Evolutionary conservation across 2,797 vertebrate genomes (phyloP).

Genomic region (Botia kubotai): DNA sequence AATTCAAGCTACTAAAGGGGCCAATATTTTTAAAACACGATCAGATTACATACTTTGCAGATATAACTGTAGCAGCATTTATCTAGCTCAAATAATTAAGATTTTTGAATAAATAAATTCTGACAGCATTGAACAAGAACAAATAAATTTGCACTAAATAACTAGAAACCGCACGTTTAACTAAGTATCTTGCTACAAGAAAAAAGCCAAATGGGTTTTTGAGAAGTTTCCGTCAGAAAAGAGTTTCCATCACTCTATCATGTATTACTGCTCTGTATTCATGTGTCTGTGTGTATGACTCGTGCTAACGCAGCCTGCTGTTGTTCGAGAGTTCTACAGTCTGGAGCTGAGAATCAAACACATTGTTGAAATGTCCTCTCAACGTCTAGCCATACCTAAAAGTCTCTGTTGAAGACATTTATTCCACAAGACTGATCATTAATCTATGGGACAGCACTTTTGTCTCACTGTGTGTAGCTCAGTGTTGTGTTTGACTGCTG

Average conservation of each 20-base stretch:
- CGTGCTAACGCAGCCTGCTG: too few species aligned
- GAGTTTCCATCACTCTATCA: neutral
- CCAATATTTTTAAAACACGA: too few species aligned
- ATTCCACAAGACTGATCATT: slow-evolving; percentile 15
- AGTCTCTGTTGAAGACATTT: slow-evolving; percentile 8
- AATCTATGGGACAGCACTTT: neutral
- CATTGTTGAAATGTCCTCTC: slow-evolving; percentile 3
- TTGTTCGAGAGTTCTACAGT: neutral
- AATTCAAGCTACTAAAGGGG: too few species aligned
- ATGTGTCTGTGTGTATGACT: too few species aligned
- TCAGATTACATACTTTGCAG: too few species aligned
- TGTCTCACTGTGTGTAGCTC: slow-evolving; percentile 7
- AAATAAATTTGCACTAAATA: too few species aligned
- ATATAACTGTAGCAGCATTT: too few species aligned
- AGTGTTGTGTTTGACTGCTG: slow-evolving; percentile 22
- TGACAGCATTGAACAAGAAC: too few species aligned
- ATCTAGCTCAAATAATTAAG: too few species aligned
- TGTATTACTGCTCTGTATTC: neutral
- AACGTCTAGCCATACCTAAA: slow-evolving; percentile 9
- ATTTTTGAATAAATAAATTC: too few species aligned
- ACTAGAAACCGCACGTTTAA: too few species aligned
- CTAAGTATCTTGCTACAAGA: too few species aligned
- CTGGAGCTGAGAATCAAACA: neutral
- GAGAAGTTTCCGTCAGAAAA: neutral
- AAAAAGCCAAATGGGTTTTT: neutral